Percentiles rank a stretch among this genome's conserved stretches.
Conservation (phyloP, 2,888 invertebrate species). For the Morpho helenor region DNA sequence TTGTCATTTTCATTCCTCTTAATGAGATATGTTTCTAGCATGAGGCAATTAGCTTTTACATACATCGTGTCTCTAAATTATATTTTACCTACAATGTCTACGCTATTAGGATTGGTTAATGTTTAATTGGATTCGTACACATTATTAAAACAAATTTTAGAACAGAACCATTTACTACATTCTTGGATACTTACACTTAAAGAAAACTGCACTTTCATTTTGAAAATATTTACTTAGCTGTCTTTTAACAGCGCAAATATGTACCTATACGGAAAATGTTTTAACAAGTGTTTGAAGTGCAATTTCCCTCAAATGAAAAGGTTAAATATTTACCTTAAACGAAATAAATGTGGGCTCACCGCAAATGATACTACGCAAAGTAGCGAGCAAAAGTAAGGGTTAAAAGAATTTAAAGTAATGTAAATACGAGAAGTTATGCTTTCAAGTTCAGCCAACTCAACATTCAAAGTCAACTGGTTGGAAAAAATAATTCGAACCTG, state of each 20-base stretch:
- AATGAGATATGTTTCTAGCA: conserved; percentile 34
- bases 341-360: conserved; percentile 44
- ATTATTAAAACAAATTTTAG: conserved; percentile 28
- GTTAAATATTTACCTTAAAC: conserved; percentile 39
- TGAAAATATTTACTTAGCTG: conserved; percentile 22
- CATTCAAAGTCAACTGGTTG: conserved; percentile 75
- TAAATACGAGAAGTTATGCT: conserved; percentile 74
- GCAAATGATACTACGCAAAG: conserved; percentile 57
- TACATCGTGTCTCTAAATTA: conserved; percentile 59
- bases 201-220: conserved; percentile 15
- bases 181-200: not conserved
- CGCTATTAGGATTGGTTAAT: conserved; percentile 46
- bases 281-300: conserved; percentile 37
- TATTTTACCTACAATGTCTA: conserved; percentile 55
- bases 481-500: conserved; percentile 73
- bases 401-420: conserved; percentile 72
- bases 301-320: conserved; percentile 37
- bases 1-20: conserved; percentile 17
- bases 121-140: conserved; percentile 46
- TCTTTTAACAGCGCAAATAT: conserved; percentile 27
- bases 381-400: conserved; percentile 63
- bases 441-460: conserved; percentile 69
- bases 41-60: conserved; percentile 63
- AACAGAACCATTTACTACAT: too few species aligned
- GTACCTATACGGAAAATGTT: conserved; percentile 23